Conservation (phyloP, 1,140 invertebrate species). For the Dendrolimus kikuchii region DNA sequence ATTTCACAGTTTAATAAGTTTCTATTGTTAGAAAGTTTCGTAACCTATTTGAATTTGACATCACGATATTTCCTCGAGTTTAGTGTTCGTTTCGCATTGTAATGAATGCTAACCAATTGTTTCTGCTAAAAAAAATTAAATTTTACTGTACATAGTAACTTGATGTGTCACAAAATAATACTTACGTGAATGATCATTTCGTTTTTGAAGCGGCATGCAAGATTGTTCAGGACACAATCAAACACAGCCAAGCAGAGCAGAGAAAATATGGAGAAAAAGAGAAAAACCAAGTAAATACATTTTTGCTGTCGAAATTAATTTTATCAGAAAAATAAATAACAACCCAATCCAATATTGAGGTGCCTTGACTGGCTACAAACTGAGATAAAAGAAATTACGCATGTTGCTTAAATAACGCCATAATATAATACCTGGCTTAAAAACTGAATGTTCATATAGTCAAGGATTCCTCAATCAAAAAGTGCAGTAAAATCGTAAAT, state of each 20-base stretch:
- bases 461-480: slow-evolving; percentile 59
- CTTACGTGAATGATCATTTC: slow-evolving; percentile 87
- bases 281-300: slow-evolving; percentile 76
- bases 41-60: too few species aligned
- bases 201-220: slow-evolving; percentile 83
- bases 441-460: slow-evolving; percentile 21
- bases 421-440: slow-evolving; percentile 9
- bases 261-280: slow-evolving; percentile 81
- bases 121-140: not conserved
- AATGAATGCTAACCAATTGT: too few species aligned
- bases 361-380: slow-evolving; percentile 39
- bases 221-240: slow-evolving; percentile 81
- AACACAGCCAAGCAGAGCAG: slow-evolving; percentile 84
- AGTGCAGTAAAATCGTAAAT: slow-evolving; percentile 68
- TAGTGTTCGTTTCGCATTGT: too few species aligned
- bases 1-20: too few species aligned
- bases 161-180: slow-evolving; percentile 74
- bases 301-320: slow-evolving; percentile 69
- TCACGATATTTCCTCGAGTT: too few species aligned
- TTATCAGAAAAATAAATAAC: slow-evolving; percentile 65
- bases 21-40: too few species aligned
- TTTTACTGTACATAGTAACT: slow-evolving; percentile 25
- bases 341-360: slow-evolving; percentile 57
- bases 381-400: slow-evolving; percentile 1
- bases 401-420: slow-evolving; percentile 1